A percentile compares a stretch with the other conserved stretches of the same genome.
Conservation (phyloP, 2,113 vertebrate species). For the Taxidea taxus region DNA sequence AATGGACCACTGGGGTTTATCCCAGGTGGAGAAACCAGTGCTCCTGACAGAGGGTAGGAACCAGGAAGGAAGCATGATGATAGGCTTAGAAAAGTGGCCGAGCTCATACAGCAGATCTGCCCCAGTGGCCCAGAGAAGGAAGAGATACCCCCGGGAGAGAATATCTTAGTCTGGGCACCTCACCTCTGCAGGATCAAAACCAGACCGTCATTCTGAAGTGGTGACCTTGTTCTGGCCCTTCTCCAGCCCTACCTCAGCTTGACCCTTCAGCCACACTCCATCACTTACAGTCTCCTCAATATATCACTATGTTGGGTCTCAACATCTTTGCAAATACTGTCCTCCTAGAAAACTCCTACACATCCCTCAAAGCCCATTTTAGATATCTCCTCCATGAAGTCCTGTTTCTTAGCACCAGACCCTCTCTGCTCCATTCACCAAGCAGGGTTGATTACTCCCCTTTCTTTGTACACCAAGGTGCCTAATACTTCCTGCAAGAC, state of each 20-base stretch:
- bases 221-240: background rate
- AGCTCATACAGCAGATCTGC: background rate
- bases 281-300: background rate
- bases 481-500: background rate
- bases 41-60: background rate
- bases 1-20: background rate
- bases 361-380: background rate
- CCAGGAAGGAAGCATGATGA: background rate
- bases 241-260: background rate
- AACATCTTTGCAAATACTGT: background rate
- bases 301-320: background rate
- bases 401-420: background rate
- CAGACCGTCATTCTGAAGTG: background rate
- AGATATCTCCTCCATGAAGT: background rate
- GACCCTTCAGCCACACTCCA: background rate
- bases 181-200: background rate
- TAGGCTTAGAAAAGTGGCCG: background rate
- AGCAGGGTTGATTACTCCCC: background rate
- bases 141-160: no score
- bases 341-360: background rate
- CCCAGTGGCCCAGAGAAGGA: background rate
- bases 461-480: background rate
- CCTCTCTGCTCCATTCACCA: background rate
- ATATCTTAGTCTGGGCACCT: background rate
- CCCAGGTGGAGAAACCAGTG: background rate